A percentile compares a stretch with the other conserved stretches of the same genome.
These are phyloP conservation scores for Prunella strophiata DNA, from an alignment of 2,797 vertebrate species.

Conservation along the genomic window DNA sequence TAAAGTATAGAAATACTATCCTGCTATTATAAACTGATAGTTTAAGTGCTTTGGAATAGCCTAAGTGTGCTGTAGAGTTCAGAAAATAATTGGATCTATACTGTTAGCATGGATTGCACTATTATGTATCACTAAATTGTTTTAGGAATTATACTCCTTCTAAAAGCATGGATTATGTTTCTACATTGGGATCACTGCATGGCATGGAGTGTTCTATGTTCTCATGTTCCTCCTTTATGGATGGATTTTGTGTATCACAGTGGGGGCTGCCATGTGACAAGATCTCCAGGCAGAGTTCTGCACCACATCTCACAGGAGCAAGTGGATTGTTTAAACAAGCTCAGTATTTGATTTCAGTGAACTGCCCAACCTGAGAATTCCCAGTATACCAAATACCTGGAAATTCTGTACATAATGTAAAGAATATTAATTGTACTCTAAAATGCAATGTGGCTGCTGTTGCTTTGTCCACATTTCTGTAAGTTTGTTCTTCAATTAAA, in stretches of 20 bases:
- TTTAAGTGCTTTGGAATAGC: background rate
- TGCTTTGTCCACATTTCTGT: background rate
- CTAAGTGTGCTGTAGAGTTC: background rate
- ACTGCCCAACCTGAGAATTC: background rate
- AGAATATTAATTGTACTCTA: background rate
- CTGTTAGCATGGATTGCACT: background rate
- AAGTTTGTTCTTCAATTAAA: background rate
- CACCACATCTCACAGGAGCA: background rate
- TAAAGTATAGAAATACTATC: background rate
- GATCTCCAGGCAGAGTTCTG: background rate
- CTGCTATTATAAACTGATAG: background rate
- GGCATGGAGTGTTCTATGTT: background rate
- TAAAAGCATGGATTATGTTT: slow-evolving; percentile 37
- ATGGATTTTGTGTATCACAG: background rate
- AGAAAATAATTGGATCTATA: background rate
- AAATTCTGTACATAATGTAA: background rate
- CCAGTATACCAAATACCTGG: background rate
- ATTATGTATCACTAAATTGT: background rate
- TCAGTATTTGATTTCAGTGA: background rate
- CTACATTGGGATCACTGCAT: background rate
- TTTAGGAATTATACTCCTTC: background rate
- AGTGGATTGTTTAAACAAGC: background rate
- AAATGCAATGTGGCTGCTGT: background rate
- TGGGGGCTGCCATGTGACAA: background rate
- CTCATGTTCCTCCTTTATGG: background rate